phyloP scores from a whole-genome alignment of 2,888 invertebrate genomes.

The Parascotia fuliginaria region DNA sequence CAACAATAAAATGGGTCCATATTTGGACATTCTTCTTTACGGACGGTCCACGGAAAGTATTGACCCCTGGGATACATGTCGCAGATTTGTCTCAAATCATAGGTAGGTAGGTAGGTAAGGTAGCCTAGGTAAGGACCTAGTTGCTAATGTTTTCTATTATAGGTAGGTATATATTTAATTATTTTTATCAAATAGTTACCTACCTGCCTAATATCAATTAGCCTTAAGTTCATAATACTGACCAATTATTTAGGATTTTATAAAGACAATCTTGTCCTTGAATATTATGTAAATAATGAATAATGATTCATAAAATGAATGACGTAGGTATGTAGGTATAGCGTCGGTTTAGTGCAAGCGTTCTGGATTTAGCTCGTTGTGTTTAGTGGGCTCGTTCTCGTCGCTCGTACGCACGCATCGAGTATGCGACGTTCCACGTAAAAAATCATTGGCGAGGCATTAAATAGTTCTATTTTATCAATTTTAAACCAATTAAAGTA shows the following conservation, averaged over 20 bases:
- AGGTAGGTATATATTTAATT: neutral
- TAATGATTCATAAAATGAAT: conserved; percentile 49
- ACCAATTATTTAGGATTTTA: no score
- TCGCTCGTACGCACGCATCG: conserved; percentile 56
- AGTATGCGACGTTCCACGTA: conserved; percentile 39
- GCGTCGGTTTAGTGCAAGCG: conserved; percentile 50
- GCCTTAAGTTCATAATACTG: neutral
- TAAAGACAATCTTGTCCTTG: neutral
- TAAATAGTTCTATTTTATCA: neutral
- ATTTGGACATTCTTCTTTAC: no score
- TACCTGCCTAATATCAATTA: no score
- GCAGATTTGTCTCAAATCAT: no score
- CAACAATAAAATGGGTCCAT: no score
- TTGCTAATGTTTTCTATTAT: neutral
- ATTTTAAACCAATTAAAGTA: neutral
- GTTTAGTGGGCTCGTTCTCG: conserved; percentile 57
- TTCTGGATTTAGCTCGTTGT: conserved; percentile 49
- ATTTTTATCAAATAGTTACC: no score
- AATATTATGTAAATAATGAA: conserved; percentile 27
- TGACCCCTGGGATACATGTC: no score
- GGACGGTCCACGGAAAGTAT: no score
- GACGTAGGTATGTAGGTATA: conserved; percentile 45
- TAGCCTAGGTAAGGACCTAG: no score
- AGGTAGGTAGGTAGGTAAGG: no score
- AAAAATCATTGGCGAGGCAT: conserved; percentile 7